These are phyloP conservation scores for Laticauda colubrina DNA, from an alignment of 2,113 vertebrate species.

Conservation along the genomic window DNA sequence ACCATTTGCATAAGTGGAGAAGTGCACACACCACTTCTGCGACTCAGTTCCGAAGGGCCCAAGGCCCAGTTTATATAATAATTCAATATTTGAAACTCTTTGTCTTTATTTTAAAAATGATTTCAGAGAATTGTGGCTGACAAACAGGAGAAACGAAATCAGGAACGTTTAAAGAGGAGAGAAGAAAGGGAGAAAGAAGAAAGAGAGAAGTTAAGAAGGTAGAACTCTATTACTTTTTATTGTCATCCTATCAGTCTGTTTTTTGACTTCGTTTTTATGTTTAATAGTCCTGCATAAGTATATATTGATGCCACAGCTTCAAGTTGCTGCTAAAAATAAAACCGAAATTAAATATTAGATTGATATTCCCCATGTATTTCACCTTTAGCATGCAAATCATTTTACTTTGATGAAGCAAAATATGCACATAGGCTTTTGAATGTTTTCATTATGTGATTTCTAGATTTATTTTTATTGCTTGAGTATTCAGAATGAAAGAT, in stretches of 20 bases:
- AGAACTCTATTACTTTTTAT: slow-evolving; percentile 22
- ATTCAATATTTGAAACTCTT: slow-evolving; percentile 18
- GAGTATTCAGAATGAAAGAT: background rate
- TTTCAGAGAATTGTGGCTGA: slow-evolving; percentile 91
- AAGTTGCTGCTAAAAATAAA: background rate
- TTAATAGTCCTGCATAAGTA: background rate
- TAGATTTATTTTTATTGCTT: background rate
- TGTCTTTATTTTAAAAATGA: slow-evolving; percentile 24
- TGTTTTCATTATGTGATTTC: background rate
- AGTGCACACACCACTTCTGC: background rate
- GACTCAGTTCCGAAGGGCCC: background rate
- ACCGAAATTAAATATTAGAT: background rate
- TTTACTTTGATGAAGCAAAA: background rate
- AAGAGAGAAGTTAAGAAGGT: slow-evolving; percentile 81
- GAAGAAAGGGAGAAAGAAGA: slow-evolving; percentile 89
- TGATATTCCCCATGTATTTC: background rate
- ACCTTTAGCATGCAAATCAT: background rate
- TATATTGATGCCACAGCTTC: background rate
- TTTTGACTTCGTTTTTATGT: background rate
- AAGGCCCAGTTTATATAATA: background rate
- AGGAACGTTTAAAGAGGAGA: slow-evolving; percentile 85
- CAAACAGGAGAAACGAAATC: slow-evolving; percentile 90
- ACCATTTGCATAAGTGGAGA: background rate
- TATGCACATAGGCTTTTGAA: background rate
- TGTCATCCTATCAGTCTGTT: background rate